Evolutionary conservation across 2,797 vertebrate species (phyloP).

Genomic region (Enteromius fasciolatus): DNA sequence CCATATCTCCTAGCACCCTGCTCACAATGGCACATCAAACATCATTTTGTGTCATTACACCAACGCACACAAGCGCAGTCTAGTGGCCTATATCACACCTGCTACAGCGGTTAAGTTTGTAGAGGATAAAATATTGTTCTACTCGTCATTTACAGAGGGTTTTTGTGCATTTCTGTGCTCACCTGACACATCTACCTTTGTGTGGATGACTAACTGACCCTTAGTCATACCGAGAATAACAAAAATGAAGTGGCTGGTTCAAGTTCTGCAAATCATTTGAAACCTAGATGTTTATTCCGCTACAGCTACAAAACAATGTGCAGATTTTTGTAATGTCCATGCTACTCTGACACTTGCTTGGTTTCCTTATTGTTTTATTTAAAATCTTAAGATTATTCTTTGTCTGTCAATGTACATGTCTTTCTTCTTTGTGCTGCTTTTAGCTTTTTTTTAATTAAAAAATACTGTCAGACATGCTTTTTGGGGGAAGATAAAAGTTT

Average conservation of each 20-base stretch:
- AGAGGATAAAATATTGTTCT: constrained; percentile 31
- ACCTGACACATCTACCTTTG: constrained; percentile 3
- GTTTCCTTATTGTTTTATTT: background rate
- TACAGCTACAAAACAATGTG: background rate
- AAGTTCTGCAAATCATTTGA: background rate
- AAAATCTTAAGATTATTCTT: background rate
- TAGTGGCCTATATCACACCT: constrained; percentile 17
- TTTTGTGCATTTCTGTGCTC: constrained; percentile 51
- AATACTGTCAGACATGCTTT: background rate
- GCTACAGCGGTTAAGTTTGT: constrained; percentile 27
- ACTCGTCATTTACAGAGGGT: constrained; percentile 10
- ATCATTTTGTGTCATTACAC: constrained; percentile 13
- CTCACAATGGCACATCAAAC: constrained; percentile 28
- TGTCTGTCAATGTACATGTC: background rate
- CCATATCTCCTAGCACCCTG: background rate
- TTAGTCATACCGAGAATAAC: background rate
- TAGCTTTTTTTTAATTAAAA: background rate
- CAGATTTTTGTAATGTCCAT: background rate
- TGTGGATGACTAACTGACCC: constrained; percentile 15
- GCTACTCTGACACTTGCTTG: background rate
- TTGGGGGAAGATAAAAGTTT: background rate
- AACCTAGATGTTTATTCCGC: background rate
- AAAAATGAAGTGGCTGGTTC: background rate
- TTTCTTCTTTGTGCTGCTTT: background rate
- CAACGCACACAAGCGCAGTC: background rate